Base-by-base conservation (phyloP, 1,140 invertebrate genomes). In the Drosophila sp. region DNA sequence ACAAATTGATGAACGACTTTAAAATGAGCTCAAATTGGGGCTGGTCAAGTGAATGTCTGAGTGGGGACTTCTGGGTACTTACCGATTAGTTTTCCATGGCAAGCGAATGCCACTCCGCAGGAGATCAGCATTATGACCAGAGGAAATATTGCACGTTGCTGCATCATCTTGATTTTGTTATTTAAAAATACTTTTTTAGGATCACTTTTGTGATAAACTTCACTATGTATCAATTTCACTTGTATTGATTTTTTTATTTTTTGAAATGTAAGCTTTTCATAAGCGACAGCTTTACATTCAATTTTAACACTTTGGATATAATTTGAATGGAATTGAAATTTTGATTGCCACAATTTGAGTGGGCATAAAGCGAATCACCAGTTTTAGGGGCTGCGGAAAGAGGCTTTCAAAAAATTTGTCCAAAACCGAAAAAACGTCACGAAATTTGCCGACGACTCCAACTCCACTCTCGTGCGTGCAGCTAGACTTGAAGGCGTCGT, bases 401-500 rank as follows among this genome's bases (percentile, higher is more conserved):
- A 45, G 57, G 43, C 57, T 40, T 62, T 41, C 46, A 40, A 71
- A 74, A 75, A 67, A 61, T 61, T 25, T 71, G 48, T 73, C 54
- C 65, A 75, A 77, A 78, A 80, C 80, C 86, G 80, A 90, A 80
- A 89, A 72, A 76, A 73, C 67, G 77, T 61, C 69, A 76, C 71
- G 72, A 90, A 83, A 87, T 67, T 50, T 73, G 69, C 83, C 90
- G 80, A 90, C 80, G 80, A 82, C 86, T 91, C 87, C 89, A 91
- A 86, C 83, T 91, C 90, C 77, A 90, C 90, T 91, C 90, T 91
- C 90, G 81, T 80, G 78, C 86, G 90, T 87, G 81, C 43, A 91
- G 90, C 89, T 91, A 92, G 91, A 92, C 91, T 90, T 92, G 84
- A 91, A 92, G 91, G 89, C 91, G 91, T 92, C 91, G 91, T 90